Conservation (phyloP, 2,888 invertebrate genomes). For the Strigamia transsilvanica region DNA sequence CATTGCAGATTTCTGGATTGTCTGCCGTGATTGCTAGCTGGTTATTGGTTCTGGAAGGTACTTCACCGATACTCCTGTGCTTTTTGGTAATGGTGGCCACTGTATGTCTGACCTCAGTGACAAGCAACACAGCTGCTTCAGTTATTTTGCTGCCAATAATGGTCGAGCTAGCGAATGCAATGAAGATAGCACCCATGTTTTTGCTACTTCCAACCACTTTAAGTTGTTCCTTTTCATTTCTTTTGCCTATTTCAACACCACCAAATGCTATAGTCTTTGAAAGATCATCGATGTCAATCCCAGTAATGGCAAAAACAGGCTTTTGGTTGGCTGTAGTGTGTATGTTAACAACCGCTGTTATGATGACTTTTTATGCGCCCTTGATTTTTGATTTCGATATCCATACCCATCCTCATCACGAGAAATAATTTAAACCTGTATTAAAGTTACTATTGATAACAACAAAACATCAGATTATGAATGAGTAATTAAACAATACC, state of each 20-base stretch:
- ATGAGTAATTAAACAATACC: too few species aligned
- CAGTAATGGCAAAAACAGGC: slow-evolving; percentile 2
- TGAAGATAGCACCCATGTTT: not conserved
- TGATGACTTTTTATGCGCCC: not conserved
- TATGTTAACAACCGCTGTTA: not conserved
- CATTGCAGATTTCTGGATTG: slow-evolving; percentile 12
- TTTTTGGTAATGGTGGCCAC: not conserved
- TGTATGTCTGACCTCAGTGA: not conserved
- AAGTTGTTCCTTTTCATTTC: slow-evolving; percentile 18
- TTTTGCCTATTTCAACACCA: slow-evolving; percentile 48
- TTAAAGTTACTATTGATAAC: too few species aligned
- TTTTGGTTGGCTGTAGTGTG: not conserved
- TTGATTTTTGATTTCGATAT: slow-evolving; percentile 23
- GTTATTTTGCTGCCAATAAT: slow-evolving; percentile 36
- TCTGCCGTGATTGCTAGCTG: not conserved
- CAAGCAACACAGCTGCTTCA: slow-evolving; percentile 33
- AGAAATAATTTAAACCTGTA: too few species aligned
- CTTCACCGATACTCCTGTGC: not conserved
- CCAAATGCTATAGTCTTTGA: slow-evolving; percentile 48
- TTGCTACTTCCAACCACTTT: slow-evolving; percentile 4
- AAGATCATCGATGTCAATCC: not conserved
- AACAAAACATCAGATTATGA: too few species aligned
- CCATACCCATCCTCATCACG: too few species aligned
- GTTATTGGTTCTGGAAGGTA: not conserved
- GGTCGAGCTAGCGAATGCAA: not conserved